Evolutionary conservation across 2,113 vertebrate genomes (phyloP).

Genomic region (Nansenia antarctica): DNA sequence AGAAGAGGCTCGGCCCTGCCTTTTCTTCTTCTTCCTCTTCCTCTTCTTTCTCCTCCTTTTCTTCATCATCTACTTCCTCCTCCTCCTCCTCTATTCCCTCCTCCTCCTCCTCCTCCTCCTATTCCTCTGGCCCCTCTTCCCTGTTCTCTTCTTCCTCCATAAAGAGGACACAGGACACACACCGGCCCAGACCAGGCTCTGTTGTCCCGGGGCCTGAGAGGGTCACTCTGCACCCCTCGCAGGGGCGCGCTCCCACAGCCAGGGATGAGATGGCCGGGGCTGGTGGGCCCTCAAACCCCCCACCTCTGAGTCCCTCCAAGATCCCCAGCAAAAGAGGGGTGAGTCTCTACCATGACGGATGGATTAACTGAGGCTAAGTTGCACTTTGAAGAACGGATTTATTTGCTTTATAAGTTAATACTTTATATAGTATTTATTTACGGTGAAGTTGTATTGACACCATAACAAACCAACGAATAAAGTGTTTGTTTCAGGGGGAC

Average conservation of each 20-base stretch:
- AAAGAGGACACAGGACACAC: background rate
- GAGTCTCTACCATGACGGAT: background rate
- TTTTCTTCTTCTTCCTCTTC: background rate
- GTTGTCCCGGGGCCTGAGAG: background rate
- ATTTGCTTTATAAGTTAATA: too few species aligned
- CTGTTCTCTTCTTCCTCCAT: background rate
- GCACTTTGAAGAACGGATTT: too few species aligned
- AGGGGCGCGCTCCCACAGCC: background rate
- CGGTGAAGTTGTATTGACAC: too few species aligned
- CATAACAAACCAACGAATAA: too few species aligned
- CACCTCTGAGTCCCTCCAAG: background rate
- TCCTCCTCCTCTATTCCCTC: background rate
- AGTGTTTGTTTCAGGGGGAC: constrained; percentile 70
- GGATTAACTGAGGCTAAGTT: too few species aligned
- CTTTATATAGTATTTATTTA: too few species aligned
- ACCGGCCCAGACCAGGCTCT: background rate
- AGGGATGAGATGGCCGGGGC: background rate
- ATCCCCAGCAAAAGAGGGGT: background rate
- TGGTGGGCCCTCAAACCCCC: background rate
- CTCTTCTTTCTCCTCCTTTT: background rate
- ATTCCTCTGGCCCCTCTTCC: background rate
- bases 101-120: background rate
- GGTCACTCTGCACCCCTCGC: background rate
- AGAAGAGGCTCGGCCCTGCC: background rate
- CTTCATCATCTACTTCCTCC: background rate